Base-by-base conservation (phyloP, 1,140 invertebrate genomes). In the Bombus terrestris region DNA sequence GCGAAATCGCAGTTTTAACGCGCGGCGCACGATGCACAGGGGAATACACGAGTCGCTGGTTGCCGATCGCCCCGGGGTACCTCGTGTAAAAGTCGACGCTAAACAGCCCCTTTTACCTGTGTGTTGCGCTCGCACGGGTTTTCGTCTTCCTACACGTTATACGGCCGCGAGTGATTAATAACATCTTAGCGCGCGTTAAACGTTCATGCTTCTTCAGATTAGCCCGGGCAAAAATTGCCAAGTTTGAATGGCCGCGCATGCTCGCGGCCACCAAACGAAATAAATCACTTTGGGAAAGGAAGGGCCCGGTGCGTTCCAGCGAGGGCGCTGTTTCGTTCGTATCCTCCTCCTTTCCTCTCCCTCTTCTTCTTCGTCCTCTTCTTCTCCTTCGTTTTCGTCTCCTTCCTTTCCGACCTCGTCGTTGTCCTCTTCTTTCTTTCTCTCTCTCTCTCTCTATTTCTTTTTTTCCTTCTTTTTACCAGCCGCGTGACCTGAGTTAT, bases 141-240 rank as follows among this genome's bases (percentile, higher is more conserved):
- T 83, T 71, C 72, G 81, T 77, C 66, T 83, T 71, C 57, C 71
- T 68, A 43, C 85, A 47, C 81, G 86, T 69, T 74, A 81, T 81
- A 75, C 78, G 84, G 32, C 72, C 66, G 41, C 35, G 87, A 85
- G 76, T 91, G 90, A 91, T 91, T 91, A 91, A 91, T 91, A 91
- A 91, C 89, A 83, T 91, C 89, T 89, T 84, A 83, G 81, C 71
- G 77, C 81, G 86, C 85, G 90, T 91, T 91, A 91, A 91, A 91
- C 83, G 90, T 77, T 89, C 75, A 80, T 81, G 89, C 90, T 91
- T 91, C 90, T 89, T 91, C 83, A 89, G 89, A 91, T 91, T 89
- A 91, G 89, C 71, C 43, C 35, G 77, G 62, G 85, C 80, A 91
- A 89, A 91, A 91, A 89, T 89, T 69, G 86, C 79, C 82, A 91